Percentiles rank a stretch among this genome's conserved stretches.
phyloP scores from a whole-genome alignment of 2,113 vertebrate genomes.

The Hippocampus zosterae region DNA sequence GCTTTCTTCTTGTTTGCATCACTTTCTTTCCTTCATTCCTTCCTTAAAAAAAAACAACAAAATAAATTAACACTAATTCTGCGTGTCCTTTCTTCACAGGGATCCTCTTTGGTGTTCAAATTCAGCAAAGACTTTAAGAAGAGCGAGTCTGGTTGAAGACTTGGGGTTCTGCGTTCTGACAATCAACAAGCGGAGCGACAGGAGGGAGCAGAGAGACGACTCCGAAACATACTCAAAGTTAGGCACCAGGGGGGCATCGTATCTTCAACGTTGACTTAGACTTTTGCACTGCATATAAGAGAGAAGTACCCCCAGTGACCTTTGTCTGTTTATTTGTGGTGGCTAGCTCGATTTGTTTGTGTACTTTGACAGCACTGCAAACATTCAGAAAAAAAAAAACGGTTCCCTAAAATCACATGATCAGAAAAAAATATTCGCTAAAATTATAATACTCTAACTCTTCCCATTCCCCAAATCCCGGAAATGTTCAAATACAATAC shows the following conservation, averaged over 20 bases:
- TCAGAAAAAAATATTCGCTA: background rate
- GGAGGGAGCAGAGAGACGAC: conserved; percentile 30
- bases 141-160: conserved; percentile 35
- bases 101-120: conserved; percentile 57
- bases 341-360: conserved; percentile 14
- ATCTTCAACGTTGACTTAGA: conserved; percentile 59
- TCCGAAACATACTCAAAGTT: conserved; percentile 51
- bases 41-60: too few relatives aligned
- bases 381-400: background rate
- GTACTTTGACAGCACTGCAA: conserved; percentile 17
- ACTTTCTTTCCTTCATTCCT: too few relatives aligned
- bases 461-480: too few relatives aligned
- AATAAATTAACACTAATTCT: background rate
- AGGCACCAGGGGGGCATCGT: conserved; percentile 31
- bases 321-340: conserved; percentile 32
- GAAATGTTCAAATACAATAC: too few relatives aligned
- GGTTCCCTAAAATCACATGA: conserved; percentile 9
- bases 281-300: conserved; percentile 51
- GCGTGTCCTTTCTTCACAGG: conserved; percentile 45
- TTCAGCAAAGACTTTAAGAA: conserved; percentile 48
- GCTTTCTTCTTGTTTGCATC: background rate
- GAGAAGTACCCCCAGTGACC: conserved; percentile 26
- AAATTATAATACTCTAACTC: too few relatives aligned
- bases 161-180: conserved; percentile 16
- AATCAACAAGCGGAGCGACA: conserved; percentile 15